Base-by-base conservation (phyloP, 2,888 invertebrate genomes). In the Spilosoma lubricipeda region DNA sequence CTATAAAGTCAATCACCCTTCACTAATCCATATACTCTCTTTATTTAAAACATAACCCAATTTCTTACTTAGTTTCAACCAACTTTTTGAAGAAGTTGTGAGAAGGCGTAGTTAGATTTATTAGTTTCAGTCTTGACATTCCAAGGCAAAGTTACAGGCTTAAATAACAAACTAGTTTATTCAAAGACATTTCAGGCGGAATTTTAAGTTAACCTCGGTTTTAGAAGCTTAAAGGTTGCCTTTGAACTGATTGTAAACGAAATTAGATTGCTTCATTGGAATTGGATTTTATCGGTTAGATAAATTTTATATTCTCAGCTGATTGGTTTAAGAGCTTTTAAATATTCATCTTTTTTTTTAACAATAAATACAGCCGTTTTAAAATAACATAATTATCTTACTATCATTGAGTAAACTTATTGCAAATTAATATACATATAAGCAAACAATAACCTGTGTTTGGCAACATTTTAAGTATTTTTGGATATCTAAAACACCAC, bases 141-240 rank as follows among this genome's bases (percentile, higher is more conserved):
- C 75, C 73, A 66, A 71, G 76, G 74, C 77, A 75, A 83, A 77
- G 67, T 80, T 76, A 72, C 11, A 30, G 75, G 65, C 78, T 80
- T 77, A 79, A 77, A 81, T 81, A 78, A 81, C 79, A 78, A 82
- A 81, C 77, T 79, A 75, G 71, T 84, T 82, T 76, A 76, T 77
- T 20, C 65, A 45, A 65, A 76, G 68, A 74, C 73, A 63, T 70
- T 75, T 76, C 74, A 70, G 69, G 20, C 56, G 56, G 30, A 65
- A 73, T 36, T 71, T 69, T 36, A 39, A 56, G 64, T 33, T 52
- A 72, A 42, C 20, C 56, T 71, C n/a, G 64, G 52, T 9, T 73
- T 73, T 64, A 33, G 18, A 65, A n/a, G 59, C 52, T 42, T 65
- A 69, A 64, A 73, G 64, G 69, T 42, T 52, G 27, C 27, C 69